Percentiles rank a stretch among this genome's conserved stretches.
phyloP scores from a whole-genome alignment of 2,113 vertebrate species.

The Salminus brasiliensis region DNA sequence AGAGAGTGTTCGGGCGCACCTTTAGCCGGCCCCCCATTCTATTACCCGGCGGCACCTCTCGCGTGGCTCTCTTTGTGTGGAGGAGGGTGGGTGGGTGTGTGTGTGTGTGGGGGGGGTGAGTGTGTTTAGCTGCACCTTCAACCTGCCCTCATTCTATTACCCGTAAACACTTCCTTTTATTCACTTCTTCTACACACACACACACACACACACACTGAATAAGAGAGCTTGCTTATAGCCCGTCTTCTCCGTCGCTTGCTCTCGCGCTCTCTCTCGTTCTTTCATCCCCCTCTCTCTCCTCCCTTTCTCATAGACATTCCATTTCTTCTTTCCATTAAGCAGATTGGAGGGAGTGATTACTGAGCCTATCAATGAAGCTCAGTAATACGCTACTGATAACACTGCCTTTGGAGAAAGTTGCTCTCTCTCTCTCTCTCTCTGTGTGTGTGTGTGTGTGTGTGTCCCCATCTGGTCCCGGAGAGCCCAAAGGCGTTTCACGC shows the following conservation, averaged over 20 bases:
- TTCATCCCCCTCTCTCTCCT: constrained; percentile 42
- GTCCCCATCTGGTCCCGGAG: constrained; percentile 72
- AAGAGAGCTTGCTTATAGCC: constrained; percentile 17
- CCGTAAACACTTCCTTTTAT: constrained; percentile 43
- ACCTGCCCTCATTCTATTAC: constrained; percentile 36
- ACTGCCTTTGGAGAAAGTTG: constrained; percentile 45
- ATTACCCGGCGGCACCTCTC: constrained; percentile 35
- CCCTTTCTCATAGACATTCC: constrained; percentile 52
- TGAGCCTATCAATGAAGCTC: constrained; percentile 70
- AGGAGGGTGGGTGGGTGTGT: too few species aligned
- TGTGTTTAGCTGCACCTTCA: constrained; percentile 57
- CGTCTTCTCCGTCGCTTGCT: background rate
- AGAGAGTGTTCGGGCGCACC: constrained; percentile 56
- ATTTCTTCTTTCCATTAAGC: constrained; percentile 55
- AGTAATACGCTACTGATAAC: constrained; percentile 78
- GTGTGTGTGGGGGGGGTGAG: too few species aligned
- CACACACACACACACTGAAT: constrained; percentile 17
- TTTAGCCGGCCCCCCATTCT: constrained; percentile 36
- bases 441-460: constrained; percentile 55
- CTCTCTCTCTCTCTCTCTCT: constrained; percentile 47
- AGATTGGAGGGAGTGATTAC: constrained; percentile 74
- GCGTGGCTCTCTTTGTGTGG: constrained; percentile 15
- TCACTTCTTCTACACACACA: constrained; percentile 27
- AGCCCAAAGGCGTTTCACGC: constrained; percentile 78
- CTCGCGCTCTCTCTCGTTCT: constrained; percentile 21